Conservation (phyloP, 1,140 invertebrate genomes). For the Nebria ingens region DNA sequence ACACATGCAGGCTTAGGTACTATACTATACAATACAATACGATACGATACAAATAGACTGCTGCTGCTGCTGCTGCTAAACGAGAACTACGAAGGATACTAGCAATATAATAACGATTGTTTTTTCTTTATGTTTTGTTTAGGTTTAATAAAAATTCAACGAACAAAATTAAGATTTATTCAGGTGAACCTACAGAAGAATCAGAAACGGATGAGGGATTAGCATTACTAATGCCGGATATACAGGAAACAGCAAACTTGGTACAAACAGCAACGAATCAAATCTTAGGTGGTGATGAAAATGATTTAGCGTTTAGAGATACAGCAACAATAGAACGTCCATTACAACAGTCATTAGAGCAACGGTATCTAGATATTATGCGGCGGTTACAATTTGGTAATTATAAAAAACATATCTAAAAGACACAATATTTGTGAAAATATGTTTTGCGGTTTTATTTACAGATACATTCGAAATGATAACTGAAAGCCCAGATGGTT, state of each 20-base stretch:
- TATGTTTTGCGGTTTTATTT: conserved; percentile 21
- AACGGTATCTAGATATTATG: conserved; percentile 78
- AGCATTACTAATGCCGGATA: conserved; percentile 77
- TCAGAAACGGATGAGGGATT: conserved; percentile 78
- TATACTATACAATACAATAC: too few relatives aligned
- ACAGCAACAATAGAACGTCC: conserved; percentile 29
- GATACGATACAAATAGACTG: too few relatives aligned
- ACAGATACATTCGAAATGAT: conserved; percentile 88
- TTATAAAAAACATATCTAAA: conserved; percentile 20
- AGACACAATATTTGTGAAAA: neutral
- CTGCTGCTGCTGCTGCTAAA: too few relatives aligned
- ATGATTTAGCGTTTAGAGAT: conserved; percentile 29
- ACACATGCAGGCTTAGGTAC: conserved; percentile 71
- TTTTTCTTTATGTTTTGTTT: conserved; percentile 2
- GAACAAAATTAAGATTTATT: conserved; percentile 32
- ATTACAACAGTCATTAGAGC: conserved; percentile 45
- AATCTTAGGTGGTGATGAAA: conserved; percentile 31
- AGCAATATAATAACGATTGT: too few relatives aligned
- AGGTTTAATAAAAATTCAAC: conserved; percentile 35
- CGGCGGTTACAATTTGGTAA: conserved; percentile 79
- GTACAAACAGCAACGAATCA: conserved; percentile 54
- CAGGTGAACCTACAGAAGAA: conserved; percentile 47
- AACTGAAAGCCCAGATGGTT: conserved; percentile 60
- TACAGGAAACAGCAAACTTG: conserved; percentile 69
- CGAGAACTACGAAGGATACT: too few relatives aligned